Evolutionary conservation across 2,888 invertebrate genomes (phyloP).

Genomic region (Cabera pusaria): DNA sequence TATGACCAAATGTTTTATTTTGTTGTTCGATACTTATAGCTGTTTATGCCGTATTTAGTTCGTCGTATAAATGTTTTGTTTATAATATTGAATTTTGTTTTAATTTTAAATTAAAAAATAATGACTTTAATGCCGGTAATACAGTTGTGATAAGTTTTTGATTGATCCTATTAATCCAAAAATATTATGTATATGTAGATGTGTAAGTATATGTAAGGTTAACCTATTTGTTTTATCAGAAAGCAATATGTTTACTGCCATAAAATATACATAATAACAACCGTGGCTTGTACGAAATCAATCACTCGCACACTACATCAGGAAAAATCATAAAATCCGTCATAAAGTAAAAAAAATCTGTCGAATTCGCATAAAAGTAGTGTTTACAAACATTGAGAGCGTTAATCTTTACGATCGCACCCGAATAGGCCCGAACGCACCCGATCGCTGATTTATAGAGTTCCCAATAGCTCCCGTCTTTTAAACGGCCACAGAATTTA

Average conservation of each 20-base stretch:
- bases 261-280: not conserved
- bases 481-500: slow-evolving; percentile 67
- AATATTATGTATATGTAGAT: not conserved
- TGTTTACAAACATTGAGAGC: slow-evolving; percentile 73
- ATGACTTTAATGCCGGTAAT: no score
- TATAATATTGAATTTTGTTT: no score
- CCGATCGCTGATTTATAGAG: slow-evolving; percentile 73
- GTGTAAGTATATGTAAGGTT: no score
- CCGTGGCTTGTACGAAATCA: slow-evolving; percentile 3
- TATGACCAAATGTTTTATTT: no score
- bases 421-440: slow-evolving; percentile 57
- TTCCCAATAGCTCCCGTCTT: slow-evolving; percentile 73
- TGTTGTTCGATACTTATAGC: no score
- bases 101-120: not conserved
- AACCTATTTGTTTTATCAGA: not conserved
- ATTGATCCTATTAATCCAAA: no score
- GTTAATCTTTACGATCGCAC: slow-evolving; percentile 70
- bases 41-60: no score
- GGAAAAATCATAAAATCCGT: slow-evolving; percentile 48
- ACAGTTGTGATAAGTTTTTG: no score
- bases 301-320: slow-evolving; percentile 8
- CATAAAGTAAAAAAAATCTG: slow-evolving; percentile 53
- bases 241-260: not conserved
- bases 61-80: no score
- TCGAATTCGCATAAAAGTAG: slow-evolving; percentile 63